Conservation (phyloP, 2,888 invertebrate genomes). For the Plebejus anna region DNA sequence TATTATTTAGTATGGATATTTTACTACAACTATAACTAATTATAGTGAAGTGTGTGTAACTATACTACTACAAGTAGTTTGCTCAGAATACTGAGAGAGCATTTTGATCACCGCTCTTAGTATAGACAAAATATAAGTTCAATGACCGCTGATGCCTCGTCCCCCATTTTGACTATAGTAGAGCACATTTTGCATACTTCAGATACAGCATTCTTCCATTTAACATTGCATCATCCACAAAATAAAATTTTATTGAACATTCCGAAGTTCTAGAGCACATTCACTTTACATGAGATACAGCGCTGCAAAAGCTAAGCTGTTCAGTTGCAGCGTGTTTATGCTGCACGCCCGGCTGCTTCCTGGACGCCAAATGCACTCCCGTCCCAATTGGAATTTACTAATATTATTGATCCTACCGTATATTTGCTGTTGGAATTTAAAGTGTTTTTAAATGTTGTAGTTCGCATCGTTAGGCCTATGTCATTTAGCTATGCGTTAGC, state of each 20-base stretch:
- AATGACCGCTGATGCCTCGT: neutral
- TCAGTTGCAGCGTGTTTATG: constrained; percentile 30
- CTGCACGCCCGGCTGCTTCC: constrained; percentile 41
- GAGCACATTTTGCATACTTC: neutral
- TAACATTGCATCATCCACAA: neutral
- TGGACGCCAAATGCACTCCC: constrained; percentile 73
- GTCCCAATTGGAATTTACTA: constrained; percentile 59
- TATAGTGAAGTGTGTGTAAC: too few species aligned
- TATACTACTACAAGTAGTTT: too few species aligned
- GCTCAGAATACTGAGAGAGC: too few species aligned
- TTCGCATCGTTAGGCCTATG: too few species aligned
- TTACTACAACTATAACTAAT: too few species aligned
- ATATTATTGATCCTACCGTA: constrained; percentile 56
- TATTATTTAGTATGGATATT: too few species aligned
- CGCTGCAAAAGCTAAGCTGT: constrained; percentile 28
- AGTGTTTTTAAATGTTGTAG: neutral
- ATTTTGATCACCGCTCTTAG: neutral
- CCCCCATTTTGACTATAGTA: neutral
- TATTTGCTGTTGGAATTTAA: neutral
- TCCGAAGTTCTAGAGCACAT: neutral
- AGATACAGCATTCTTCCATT: neutral
- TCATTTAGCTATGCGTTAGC: too few species aligned
- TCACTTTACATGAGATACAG: constrained; percentile 1
- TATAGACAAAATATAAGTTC: neutral
- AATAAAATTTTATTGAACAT: neutral